A percentile compares a stretch with the other conserved stretches of the same genome.
phyloP scores from a whole-genome alignment of 2,113 vertebrate genomes.

The Callipepla squamata region DNA sequence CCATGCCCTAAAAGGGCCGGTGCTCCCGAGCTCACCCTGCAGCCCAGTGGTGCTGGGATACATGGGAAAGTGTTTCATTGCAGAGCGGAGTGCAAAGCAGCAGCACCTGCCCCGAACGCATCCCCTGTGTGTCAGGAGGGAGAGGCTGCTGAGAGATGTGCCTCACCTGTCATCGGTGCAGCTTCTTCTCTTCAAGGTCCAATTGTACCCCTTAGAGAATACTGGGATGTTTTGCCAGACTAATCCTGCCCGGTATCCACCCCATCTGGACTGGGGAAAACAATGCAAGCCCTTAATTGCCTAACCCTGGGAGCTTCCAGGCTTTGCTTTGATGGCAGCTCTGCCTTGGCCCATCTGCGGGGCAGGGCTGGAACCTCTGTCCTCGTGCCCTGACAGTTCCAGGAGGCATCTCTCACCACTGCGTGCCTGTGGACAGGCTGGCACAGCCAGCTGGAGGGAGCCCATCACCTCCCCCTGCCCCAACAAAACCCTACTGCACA shows the following conservation, averaged over 20 bases:
- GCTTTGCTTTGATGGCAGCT: conserved; percentile 54
- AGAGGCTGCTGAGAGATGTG: conserved; percentile 1
- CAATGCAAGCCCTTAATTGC: conserved; percentile 57
- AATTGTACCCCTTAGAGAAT: conserved; percentile 42
- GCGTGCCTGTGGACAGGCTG: fast-evolving
- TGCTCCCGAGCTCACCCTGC: fast-evolving
- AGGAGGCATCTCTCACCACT: conserved; percentile 17
- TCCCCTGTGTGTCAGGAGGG: not conserved
- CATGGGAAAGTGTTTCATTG: not conserved
- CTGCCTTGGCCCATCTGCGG: conserved; percentile 26
- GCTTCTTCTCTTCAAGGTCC: conserved; percentile 62
- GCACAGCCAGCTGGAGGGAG: not conserved
- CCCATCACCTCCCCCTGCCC: fast-evolving
- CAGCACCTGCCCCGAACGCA: not conserved
- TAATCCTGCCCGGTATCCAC: conserved; percentile 70
- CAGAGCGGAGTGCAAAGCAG: not conserved
- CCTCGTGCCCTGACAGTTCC: not conserved
- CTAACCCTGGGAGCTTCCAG: conserved; percentile 27
- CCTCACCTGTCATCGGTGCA: conserved; percentile 27
- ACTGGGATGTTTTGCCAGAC: conserved; percentile 32
- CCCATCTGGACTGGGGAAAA: conserved; percentile 27
- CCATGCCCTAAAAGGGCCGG: not conserved
- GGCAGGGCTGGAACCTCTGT: not conserved
- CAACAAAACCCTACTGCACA: not conserved
- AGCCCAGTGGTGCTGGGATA: not conserved